phyloP scores from a whole-genome alignment of 1,140 invertebrate genomes.

The Eumaeus atala region DNA sequence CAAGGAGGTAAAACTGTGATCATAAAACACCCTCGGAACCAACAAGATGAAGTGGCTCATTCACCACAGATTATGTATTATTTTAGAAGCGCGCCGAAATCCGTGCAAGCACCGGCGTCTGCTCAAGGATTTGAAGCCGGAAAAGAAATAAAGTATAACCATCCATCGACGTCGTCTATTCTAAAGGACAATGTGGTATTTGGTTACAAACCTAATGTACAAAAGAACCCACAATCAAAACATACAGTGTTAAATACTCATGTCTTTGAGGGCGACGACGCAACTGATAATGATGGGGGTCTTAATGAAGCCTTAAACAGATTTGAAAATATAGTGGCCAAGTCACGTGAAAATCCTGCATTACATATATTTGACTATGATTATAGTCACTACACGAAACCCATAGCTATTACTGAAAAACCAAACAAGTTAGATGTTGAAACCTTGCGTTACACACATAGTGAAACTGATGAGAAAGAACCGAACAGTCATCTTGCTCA shows the following conservation, averaged over 20 bases:
- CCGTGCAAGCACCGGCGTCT: constrained; percentile 35
- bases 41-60: constrained; percentile 42
- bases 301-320: constrained; percentile 31
- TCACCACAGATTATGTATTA: constrained; percentile 51
- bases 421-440: not conserved
- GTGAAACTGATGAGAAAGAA: not conserved
- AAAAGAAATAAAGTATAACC: constrained; percentile 26
- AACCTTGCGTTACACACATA: not conserved
- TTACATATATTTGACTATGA: constrained; percentile 20
- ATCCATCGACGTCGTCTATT: not conserved
- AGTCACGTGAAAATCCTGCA: constrained; percentile 30
- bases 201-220: not conserved
- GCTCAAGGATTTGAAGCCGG: constrained; percentile 38
- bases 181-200: not conserved
- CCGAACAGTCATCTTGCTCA: not conserved
- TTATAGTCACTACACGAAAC: constrained; percentile 14
- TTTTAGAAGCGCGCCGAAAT: constrained; percentile 62
- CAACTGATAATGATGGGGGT: constrained; percentile 24
- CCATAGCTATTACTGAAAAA: not conserved
- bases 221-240: not conserved
- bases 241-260: not conserved
- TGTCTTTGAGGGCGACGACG: not conserved
- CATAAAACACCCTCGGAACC: constrained; percentile 51
- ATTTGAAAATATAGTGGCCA: constrained; percentile 27
- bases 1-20: constrained; percentile 68